These are phyloP conservation scores for Pinctada fucata DNA, from an alignment of 2,888 invertebrate genomes.

Conservation along the genomic window DNA sequence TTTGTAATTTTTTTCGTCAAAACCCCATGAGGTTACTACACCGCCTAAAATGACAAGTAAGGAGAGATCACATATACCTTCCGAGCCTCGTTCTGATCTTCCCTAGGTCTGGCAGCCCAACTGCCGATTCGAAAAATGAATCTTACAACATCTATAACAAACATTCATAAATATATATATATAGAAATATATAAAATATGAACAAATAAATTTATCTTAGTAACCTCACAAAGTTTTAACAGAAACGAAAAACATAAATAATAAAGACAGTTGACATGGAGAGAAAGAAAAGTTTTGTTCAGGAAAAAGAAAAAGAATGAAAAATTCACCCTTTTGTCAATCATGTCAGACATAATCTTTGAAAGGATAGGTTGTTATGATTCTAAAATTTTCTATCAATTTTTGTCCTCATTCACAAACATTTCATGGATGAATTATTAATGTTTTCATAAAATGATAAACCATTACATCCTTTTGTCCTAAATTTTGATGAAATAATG, in stretches of 20 bases:
- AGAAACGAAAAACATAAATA: conserved; percentile 15
- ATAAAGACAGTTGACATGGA: conserved; percentile 31
- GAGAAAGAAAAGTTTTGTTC: conserved; percentile 8
- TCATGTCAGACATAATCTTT: neutral
- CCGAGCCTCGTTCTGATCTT: conserved; percentile 3
- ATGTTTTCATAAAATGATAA: neutral
- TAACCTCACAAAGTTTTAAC: conserved; percentile 31
- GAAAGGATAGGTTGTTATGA: neutral
- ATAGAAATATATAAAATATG: conserved; percentile 38
- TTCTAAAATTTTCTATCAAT: neutral
- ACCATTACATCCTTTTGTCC: neutral
- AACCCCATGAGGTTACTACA: conserved; percentile 39
- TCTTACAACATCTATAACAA: conserved; percentile 30
- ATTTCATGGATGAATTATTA: conserved; percentile 3
- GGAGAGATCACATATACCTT: conserved; percentile 23
- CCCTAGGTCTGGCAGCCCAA: conserved; percentile 33
- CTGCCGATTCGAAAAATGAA: conserved; percentile 37
- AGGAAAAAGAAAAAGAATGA: neutral
- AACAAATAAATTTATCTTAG: conserved; percentile 22
- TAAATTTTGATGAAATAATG: neutral
- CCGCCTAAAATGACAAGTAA: neutral
- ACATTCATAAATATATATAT: conserved; percentile 31
- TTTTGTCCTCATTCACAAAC: neutral
- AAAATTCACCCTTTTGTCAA: neutral
- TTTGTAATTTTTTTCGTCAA: conserved; percentile 20